These are phyloP conservation scores for Crambe crambe DNA, from an alignment of 37 sponge, comb jelly and placozoan species.

Conservation along the genomic window DNA sequence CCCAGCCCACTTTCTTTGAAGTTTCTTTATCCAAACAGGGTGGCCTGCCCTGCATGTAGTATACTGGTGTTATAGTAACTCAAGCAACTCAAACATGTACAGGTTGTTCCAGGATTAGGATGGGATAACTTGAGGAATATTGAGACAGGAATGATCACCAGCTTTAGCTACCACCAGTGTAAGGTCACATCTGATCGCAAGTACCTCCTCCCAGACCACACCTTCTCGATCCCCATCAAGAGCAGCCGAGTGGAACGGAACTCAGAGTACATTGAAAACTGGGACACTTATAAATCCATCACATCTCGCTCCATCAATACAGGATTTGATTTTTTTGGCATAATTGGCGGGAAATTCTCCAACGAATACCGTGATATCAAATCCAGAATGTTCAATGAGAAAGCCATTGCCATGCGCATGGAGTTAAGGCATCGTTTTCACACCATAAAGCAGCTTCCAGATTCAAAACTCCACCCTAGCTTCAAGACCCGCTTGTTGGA, in stretches of 20 bases:
- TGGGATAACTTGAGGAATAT: slow-evolving; percentile 63
- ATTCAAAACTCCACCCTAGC: slow-evolving; percentile 28
- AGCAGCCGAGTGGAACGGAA: slow-evolving; percentile 31
- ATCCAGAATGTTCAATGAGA: slow-evolving; percentile 19
- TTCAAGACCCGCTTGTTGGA: slow-evolving; percentile 48
- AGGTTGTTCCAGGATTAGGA: slow-evolving; percentile 51
- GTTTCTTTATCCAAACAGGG: too few species aligned
- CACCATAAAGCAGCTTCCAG: slow-evolving; percentile 32
- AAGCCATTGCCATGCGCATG: slow-evolving; percentile 22
- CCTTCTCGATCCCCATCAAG: slow-evolving; percentile 40
- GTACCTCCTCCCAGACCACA: slow-evolving; percentile 48
- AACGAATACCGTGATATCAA: slow-evolving; percentile 20
- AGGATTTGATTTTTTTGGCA: slow-evolving; percentile 11
- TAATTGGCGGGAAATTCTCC: slow-evolving; percentile 54
- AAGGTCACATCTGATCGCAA: slow-evolving; percentile 31
- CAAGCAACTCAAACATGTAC: too few species aligned
- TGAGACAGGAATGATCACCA: slow-evolving; percentile 27
- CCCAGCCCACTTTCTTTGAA: too few species aligned
- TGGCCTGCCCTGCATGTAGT: too few species aligned
- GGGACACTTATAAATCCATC: slow-evolving; percentile 28
- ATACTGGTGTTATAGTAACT: too few species aligned
- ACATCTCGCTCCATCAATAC: slow-evolving; percentile 46
- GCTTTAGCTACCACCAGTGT: slow-evolving; percentile 37
- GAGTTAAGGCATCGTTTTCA: slow-evolving; percentile 40
- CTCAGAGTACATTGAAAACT: slow-evolving; percentile 33